Conservation (phyloP, 2,888 invertebrate genomes). For the Xylota sylvarum region DNA sequence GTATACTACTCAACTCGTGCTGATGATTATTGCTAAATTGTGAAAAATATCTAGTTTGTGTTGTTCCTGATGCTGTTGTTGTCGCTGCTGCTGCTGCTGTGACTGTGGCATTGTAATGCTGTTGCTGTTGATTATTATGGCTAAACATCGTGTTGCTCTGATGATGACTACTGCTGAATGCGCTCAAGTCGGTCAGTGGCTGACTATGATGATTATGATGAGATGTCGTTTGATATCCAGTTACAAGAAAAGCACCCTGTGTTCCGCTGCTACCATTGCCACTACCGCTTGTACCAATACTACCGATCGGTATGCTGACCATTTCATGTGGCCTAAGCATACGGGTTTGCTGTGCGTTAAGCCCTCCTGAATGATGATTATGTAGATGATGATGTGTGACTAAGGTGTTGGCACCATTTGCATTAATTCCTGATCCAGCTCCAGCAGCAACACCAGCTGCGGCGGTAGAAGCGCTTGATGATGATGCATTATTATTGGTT, state of each 20-base stretch:
- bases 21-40: slow-evolving; percentile 77
- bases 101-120: slow-evolving; percentile 74
- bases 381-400: slow-evolving; percentile 79
- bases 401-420: slow-evolving; percentile 73
- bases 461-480: slow-evolving; percentile 63
- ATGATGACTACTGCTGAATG: slow-evolving; percentile 78
- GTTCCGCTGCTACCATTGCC: slow-evolving; percentile 68
- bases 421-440: slow-evolving; percentile 64
- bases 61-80: slow-evolving; percentile 75
- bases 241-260: slow-evolving; percentile 79
- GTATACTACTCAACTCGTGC: slow-evolving; percentile 65
- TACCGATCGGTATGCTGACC: slow-evolving; percentile 83
- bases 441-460: slow-evolving; percentile 58
- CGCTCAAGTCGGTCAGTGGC: slow-evolving; percentile 68
- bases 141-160: slow-evolving; percentile 77
- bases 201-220: slow-evolving; percentile 72
- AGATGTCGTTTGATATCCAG: slow-evolving; percentile 76
- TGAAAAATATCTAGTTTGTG: slow-evolving; percentile 77
- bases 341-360: slow-evolving; percentile 71
- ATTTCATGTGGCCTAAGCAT: slow-evolving; percentile 83
- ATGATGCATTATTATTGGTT: slow-evolving; percentile 72
- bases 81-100: slow-evolving; percentile 70
- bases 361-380: slow-evolving; percentile 68
- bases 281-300: slow-evolving; percentile 80
- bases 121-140: slow-evolving; percentile 78